Evolutionary conservation across 2,797 vertebrate genomes (phyloP), one percentile per base, ranked within the genome.

Genomic region (Vireo griseus): DNA sequence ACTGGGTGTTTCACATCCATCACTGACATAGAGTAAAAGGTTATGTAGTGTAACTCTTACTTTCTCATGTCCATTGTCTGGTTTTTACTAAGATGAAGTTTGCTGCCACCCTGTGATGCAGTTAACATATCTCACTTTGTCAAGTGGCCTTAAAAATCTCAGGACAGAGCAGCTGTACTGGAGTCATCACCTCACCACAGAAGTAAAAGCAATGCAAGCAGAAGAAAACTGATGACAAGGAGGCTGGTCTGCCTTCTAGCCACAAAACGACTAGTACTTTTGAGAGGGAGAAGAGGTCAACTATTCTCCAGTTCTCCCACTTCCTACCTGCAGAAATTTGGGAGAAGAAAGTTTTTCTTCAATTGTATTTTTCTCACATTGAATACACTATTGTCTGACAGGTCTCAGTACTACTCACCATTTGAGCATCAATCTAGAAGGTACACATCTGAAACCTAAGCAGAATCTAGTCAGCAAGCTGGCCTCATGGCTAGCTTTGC

Each of bases 1-100:
- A 55, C 7, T 12, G 8, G 2, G 17, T 25, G 13, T 39, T 57
- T 63, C 39, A 39, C 4, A 40, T 35, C 10, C 5, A 3, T 9
- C 35, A 67, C 19, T 17, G 65, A 44, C 1, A 8, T 6, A 37
- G 6, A 72, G 11, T 6, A 58, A 37, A 79, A 55, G 15, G 14
- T 35, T 29, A 33, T 0, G 4, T 0, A 40, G n/a, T 16, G 9
- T n/a, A 68, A 33, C 3, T 10, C 8, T 35, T 29, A 13, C 24
- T 17, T 71, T 50, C 31, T 39, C 29, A 62, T 3, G 8, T 25
- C 14, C 16, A 26, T 3, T 31, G 31, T 7, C 20, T 22, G 4
- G 0, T 33, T 33, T 69, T 58, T 37, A 39, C 28, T 2, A 51
- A 42, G 11, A 40, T 40, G 17, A 90, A 50, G 17, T 51, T 6